Percentiles rank a stretch among this genome's conserved stretches.
phyloP scores from a whole-genome alignment of 2,888 invertebrate genomes.

The Zaprionus obscuricornis region DNA sequence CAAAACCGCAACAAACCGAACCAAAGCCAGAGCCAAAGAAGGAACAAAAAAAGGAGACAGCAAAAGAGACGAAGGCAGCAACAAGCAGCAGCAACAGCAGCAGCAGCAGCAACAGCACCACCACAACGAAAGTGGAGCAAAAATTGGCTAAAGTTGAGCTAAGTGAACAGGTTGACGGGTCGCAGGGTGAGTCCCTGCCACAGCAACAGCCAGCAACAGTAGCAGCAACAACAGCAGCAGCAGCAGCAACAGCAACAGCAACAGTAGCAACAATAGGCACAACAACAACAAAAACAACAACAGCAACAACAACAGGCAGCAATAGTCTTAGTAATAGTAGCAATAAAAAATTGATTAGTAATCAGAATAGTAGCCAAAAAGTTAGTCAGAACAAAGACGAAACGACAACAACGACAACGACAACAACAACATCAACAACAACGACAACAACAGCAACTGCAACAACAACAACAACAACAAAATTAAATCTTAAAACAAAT shows the following conservation, averaged over 20 bases:
- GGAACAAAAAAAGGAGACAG: constrained; percentile 1
- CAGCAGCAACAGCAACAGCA: constrained; percentile 56
- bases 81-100: constrained; percentile 12
- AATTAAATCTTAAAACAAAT: too few species aligned
- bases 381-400: constrained; percentile 18
- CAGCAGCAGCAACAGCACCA: constrained; percentile 13
- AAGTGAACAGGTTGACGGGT: constrained; percentile 49
- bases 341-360: too few species aligned
- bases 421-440: constrained; percentile 12
- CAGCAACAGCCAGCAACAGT: constrained; percentile 33
- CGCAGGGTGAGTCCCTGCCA: constrained; percentile 90
- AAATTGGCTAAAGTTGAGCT: constrained; percentile 63
- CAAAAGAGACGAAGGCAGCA: constrained; percentile 18
- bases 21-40: constrained; percentile 21
- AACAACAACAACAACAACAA: too few species aligned
- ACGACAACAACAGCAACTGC: constrained; percentile 15
- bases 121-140: constrained; percentile 44
- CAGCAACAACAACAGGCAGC: constrained; percentile 16
- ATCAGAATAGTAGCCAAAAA: too few species aligned
- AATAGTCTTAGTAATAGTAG: too few species aligned
- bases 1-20: constrained; percentile 11
- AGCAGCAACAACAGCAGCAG: constrained; percentile 52
- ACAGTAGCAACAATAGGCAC: constrained; percentile 37
- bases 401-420: constrained; percentile 11
- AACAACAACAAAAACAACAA: constrained; percentile 46